Base-by-base conservation (phyloP, 2,888 invertebrate species). In the Archaeoteleia sp. region DNA sequence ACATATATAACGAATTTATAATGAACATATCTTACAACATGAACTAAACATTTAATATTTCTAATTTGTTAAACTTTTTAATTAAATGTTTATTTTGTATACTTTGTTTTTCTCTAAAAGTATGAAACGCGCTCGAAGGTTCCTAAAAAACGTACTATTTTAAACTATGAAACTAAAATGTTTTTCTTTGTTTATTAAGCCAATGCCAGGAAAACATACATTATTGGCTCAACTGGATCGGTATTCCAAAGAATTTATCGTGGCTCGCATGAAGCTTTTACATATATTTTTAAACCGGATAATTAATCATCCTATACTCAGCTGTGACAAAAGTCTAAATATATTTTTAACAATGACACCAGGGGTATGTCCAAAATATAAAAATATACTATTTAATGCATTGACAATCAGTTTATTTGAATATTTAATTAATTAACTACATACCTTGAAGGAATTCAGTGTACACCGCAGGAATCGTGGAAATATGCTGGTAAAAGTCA, bases 221-320 rank as follows among this genome's bases (percentile, higher is more conserved):
- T 78, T 92, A 32, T 86, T 91, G 48, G 90, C 88, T 7, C 90
- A 91, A 76, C 80, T 92, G 68, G 92, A 92, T 82, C 87, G 92
- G 63, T 92, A 91, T 81, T 91, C 91, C 65, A 89, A 90, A 79
- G 91, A 91, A 75, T 92, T 92, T 80, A 89, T 92, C 37, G 83
- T 89, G 62, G 87, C 89, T 20, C 86, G 92, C 75, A 91, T 91
- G 89, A 87, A 88, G 67, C 87, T 91, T 25, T 85, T 92, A 39
- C 89, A 92, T 77, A 87, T 90, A 60, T 92, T 91, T 80, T 85
- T 92, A 42, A 88, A 88, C 55, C 86, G 92, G 69, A 82, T 92
- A 6, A 88, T 89, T n/a, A 88, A 90, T 74, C 92, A 92, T 84
- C 91, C 91, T 0, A 90, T 91, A 51, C 84, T 92, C 34, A 91